Conservation (phyloP, 2,113 vertebrate genomes). For the Entosphenus tridentatus region DNA sequence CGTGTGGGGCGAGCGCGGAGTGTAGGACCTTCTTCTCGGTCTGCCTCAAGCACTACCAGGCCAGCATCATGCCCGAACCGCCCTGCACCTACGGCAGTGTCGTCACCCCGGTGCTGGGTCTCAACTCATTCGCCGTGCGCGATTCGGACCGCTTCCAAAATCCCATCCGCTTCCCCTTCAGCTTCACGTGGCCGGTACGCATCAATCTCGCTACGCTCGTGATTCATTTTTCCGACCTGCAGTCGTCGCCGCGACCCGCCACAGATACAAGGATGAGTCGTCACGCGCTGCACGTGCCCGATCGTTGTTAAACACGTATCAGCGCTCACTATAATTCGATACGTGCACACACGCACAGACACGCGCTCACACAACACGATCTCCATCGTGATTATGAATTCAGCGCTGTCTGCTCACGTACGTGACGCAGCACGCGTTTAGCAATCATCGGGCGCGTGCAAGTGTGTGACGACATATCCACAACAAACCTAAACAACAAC, state of each 20-base stretch:
- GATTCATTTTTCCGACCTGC: not conserved
- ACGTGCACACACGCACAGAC: not conserved
- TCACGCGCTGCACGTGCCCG: not conserved
- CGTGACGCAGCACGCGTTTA: too few relatives aligned
- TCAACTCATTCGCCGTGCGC: slow-evolving; percentile 16
- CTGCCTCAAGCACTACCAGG: slow-evolving; percentile 44
- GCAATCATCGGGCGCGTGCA: too few relatives aligned
- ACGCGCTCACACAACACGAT: too few relatives aligned
- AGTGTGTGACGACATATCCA: too few relatives aligned
- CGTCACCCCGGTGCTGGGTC: slow-evolving; percentile 21
- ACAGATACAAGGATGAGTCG: not conserved
- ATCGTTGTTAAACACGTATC: not conserved
- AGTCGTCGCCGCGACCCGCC: not conserved
- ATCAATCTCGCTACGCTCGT: not conserved
- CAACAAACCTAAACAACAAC: too few relatives aligned
- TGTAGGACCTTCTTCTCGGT: slow-evolving; percentile 53
- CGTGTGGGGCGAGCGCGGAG: slow-evolving; percentile 15
- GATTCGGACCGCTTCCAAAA: slow-evolving; percentile 17
- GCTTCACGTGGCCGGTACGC: slow-evolving; percentile 57
- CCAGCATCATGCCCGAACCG: slow-evolving; percentile 28
- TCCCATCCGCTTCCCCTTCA: slow-evolving; percentile 34
- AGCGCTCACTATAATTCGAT: too few relatives aligned
- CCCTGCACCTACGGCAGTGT: slow-evolving; percentile 44
- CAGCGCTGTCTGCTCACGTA: too few relatives aligned
- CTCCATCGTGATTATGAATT: too few relatives aligned